Percentiles rank a stretch among this genome's conserved stretches.
Conservation (phyloP, 2,888 invertebrate genomes). For the Rosalia funebris region DNA sequence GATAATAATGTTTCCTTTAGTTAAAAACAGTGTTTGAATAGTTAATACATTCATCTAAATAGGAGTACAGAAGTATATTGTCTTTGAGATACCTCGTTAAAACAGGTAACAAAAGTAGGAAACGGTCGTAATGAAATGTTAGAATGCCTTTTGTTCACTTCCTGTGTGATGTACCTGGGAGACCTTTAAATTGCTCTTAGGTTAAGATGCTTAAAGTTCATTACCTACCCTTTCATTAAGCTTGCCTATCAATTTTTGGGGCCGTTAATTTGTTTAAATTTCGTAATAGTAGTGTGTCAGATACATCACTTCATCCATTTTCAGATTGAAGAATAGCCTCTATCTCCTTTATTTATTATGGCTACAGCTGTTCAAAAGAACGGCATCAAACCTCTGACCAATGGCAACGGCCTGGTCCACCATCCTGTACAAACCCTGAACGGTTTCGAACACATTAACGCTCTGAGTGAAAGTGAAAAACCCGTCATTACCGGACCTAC, state of each 20-base stretch:
- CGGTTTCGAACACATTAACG: slow-evolving; percentile 45
- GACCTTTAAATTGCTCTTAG: slow-evolving; percentile 26
- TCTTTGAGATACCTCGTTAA: not conserved
- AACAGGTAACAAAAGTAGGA: slow-evolving; percentile 9
- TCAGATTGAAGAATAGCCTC: not conserved
- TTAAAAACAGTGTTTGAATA: slow-evolving; percentile 30
- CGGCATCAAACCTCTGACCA: slow-evolving; percentile 80
- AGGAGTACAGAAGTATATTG: not conserved
- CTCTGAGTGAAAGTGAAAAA: slow-evolving; percentile 36
- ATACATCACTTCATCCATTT: not conserved
- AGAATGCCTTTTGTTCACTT: slow-evolving; percentile 29
- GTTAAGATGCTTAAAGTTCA: not conserved
- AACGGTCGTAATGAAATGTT: not conserved
- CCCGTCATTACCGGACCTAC: slow-evolving; percentile 34
- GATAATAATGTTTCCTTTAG: slow-evolving; percentile 49
- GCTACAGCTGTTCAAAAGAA: slow-evolving; percentile 86
- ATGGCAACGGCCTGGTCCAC: slow-evolving; percentile 67
- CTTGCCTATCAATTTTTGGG: not conserved
- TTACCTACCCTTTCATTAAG: not conserved
- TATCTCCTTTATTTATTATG: slow-evolving; percentile 65
- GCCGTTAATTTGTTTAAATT: not conserved
- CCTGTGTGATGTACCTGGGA: slow-evolving; percentile 36
- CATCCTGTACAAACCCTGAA: slow-evolving; percentile 63
- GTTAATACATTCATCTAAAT: not conserved
- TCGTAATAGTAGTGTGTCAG: not conserved